phyloP scores from a whole-genome alignment of 1,140 invertebrate genomes.

The Galendromus occidentalis region DNA sequence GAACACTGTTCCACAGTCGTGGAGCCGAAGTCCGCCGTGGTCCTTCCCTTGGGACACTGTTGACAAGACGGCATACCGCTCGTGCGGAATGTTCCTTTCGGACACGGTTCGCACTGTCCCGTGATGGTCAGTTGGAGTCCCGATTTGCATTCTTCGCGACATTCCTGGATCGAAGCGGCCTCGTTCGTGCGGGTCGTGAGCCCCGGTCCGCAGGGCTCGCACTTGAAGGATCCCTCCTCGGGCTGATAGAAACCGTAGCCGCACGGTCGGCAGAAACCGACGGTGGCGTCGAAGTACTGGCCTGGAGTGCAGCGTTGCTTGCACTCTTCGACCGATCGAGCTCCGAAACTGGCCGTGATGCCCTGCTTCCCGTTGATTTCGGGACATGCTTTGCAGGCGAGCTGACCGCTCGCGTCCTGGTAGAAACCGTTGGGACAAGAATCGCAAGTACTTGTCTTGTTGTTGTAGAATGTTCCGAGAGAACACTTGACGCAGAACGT shows the following conservation, averaged over 20 bases:
- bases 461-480: constrained; percentile 68
- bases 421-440: constrained; percentile 73
- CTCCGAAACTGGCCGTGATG: constrained; percentile 62
- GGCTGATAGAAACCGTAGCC: constrained; percentile 86
- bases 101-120: constrained; percentile 78
- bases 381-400: constrained; percentile 67
- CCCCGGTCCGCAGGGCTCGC: constrained; percentile 66
- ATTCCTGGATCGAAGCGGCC: constrained; percentile 46
- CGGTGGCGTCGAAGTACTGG: constrained; percentile 67
- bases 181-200: constrained; percentile 79
- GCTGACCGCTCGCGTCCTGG: constrained; percentile 75
- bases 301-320: constrained; percentile 78
- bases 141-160: constrained; percentile 28
- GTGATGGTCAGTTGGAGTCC: constrained; percentile 65
- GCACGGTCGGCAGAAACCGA: constrained; percentile 64
- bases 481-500: constrained; percentile 66
- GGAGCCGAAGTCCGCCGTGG: constrained; percentile 61
- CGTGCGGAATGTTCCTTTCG: constrained; percentile 66
- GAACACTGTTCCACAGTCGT: constrained; percentile 72
- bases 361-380: constrained; percentile 60
- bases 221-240: constrained; percentile 69
- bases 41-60: constrained; percentile 64
- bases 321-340: constrained; percentile 65
- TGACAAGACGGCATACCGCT: constrained; percentile 68
- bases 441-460: constrained; percentile 45